These are phyloP conservation scores for human (Homo sapiens) DNA, from an alignment of 2,113 vertebrate genomes.

Conservation along the genomic window GRCh38 chr6:17846501-17847000, in stretches of 20 bases:
- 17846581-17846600: too few relatives aligned
- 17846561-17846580: too few relatives aligned
- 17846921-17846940: background rate
- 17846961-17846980: background rate
- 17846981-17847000: background rate
- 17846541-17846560: too few relatives aligned
- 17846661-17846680: background rate
- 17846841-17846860: background rate
- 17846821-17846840: background rate
- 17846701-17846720: background rate
- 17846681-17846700: background rate
- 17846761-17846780: background rate
- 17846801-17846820: background rate
- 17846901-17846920: background rate
- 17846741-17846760: background rate
- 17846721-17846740: background rate
- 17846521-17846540: too few relatives aligned
- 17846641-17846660: background rate
- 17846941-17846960: background rate
- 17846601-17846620: too few relatives aligned
- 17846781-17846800: background rate
- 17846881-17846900: background rate
- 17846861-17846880: fast-evolving
- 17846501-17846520: too few relatives aligned
- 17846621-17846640: background rate